Conservation (phyloP, 2,113 vertebrate species). For the Prionailurus bengalensis region DNA sequence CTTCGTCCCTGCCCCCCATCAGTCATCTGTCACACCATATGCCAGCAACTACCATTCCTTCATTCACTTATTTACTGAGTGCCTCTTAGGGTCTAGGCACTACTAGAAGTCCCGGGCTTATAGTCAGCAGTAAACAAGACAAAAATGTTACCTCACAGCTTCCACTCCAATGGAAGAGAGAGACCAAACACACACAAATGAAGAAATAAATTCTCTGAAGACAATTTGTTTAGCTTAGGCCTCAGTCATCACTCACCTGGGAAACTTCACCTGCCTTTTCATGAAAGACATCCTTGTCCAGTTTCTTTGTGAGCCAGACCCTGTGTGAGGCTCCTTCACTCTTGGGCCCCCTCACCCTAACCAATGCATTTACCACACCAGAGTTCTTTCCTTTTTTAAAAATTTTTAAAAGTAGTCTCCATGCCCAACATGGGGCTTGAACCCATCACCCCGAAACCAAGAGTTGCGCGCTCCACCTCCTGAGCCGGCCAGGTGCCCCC, state of each 20-base stretch:
- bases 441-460: background rate
- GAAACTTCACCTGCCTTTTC: background rate
- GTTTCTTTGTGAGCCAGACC: background rate
- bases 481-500: background rate
- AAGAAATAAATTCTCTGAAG: background rate
- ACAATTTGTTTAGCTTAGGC: background rate
- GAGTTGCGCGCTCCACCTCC: background rate
- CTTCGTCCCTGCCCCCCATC: accelerated
- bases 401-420: background rate
- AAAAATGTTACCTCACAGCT: background rate
- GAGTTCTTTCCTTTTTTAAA: background rate
- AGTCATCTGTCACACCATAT: background rate
- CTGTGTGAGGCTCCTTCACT: background rate
- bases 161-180: background rate
- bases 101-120: background rate
- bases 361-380: background rate
- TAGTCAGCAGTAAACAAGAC: background rate
- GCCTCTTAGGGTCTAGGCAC: background rate
- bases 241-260: background rate
- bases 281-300: background rate
- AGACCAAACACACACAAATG: background rate
- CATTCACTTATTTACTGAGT: background rate
- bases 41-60: background rate
- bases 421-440: background rate
- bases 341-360: too few relatives aligned